These are phyloP conservation scores for Dolichoris vasculosae DNA, from an alignment of 1,140 invertebrate species.

Conservation along the genomic window DNA sequence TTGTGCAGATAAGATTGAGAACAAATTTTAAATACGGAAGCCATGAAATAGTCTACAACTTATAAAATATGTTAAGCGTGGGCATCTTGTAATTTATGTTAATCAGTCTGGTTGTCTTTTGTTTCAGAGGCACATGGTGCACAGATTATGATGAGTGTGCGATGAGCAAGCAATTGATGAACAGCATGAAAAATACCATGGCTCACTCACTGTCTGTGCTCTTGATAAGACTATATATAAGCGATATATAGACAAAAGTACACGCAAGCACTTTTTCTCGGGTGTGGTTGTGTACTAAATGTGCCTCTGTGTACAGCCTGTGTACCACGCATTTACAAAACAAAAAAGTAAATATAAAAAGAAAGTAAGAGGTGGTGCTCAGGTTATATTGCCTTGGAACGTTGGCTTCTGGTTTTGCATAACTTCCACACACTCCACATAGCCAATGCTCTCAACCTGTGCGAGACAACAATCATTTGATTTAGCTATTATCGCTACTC, in stretches of 20 bases:
- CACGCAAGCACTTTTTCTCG: conserved; percentile 56
- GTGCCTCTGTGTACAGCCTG: conserved; percentile 72
- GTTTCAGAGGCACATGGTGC: conserved; percentile 86
- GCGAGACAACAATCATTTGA: conserved; percentile 74
- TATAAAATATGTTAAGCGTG: conserved; percentile 58
- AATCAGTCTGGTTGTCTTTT: conserved; percentile 80
- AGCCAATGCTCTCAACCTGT: conserved; percentile 71
- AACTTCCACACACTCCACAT: conserved; percentile 65
- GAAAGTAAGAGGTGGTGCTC: conserved; percentile 63
- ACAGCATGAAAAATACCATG: conserved; percentile 63
- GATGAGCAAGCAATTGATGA: conserved; percentile 66
- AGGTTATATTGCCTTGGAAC: conserved; percentile 67
- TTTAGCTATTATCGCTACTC: conserved; percentile 75
- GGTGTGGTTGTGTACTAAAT: conserved; percentile 67
- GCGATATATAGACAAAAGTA: conserved; percentile 62
- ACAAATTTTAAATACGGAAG: conserved; percentile 54
- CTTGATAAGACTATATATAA: conserved; percentile 64
- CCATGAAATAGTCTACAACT: conserved; percentile 1
- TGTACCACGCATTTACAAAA: conserved; percentile 63
- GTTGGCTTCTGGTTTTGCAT: conserved; percentile 67
- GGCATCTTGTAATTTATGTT: conserved; percentile 74
- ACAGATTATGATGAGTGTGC: conserved; percentile 74
- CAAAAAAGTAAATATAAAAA: conserved; percentile 47
- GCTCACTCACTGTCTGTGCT: conserved; percentile 73
- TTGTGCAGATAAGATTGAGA: conserved; percentile 65